Conservation (phyloP, 2,888 invertebrate species). For the Drosophila recens region DNA sequence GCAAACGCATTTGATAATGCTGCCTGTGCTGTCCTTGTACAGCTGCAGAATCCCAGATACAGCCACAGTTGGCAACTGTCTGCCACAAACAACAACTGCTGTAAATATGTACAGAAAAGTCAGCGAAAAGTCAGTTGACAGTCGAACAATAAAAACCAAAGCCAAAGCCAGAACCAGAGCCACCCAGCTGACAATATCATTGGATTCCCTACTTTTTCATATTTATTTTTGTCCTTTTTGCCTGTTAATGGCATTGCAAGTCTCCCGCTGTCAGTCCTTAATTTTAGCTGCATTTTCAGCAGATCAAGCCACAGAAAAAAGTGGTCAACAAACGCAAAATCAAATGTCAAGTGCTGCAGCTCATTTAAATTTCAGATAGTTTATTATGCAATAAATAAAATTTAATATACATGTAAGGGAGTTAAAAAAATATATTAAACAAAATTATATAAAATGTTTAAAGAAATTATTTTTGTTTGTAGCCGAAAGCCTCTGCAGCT, state of each 20-base stretch:
- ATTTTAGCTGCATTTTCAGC: conserved; percentile 41
- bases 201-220: conserved; percentile 17
- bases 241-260: conserved; percentile 34
- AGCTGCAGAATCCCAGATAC: conserved; percentile 49
- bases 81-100: conserved; percentile 41
- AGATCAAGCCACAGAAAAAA: conserved; percentile 34
- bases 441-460: not conserved
- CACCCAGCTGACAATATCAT: conserved; percentile 27
- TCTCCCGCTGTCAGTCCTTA: conserved; percentile 45
- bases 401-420: not conserved
- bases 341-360: conserved; percentile 37
- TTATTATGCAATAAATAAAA: not conserved
- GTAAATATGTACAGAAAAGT: conserved; percentile 33
- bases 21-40: conserved; percentile 34
- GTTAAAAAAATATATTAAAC: not conserved
- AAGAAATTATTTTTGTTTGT: no score
- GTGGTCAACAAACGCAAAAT: conserved; percentile 37
- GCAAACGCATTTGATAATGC: conserved; percentile 58
- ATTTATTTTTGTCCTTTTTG: conserved; percentile 4
- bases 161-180: conserved; percentile 19
- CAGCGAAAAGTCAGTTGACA: conserved; percentile 36
- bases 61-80: conserved; percentile 26
- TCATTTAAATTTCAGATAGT: conserved; percentile 5
- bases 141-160: conserved; percentile 51
- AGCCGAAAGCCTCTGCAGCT: no score